Base-by-base conservation (phyloP, 2,113 vertebrate genomes). In the Lasiurus borealis region DNA sequence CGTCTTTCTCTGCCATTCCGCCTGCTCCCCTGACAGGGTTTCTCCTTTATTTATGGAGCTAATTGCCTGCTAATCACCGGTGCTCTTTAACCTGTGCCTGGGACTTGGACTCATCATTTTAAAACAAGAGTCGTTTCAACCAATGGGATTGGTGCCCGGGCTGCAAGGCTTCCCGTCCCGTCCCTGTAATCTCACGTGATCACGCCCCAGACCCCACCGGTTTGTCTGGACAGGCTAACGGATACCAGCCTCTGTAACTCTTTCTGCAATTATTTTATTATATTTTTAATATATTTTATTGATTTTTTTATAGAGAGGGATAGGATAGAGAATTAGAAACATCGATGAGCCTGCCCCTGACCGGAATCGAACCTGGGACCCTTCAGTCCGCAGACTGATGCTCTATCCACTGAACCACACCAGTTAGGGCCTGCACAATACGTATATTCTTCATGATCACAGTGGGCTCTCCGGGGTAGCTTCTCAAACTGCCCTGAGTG, bases 51-150 rank as follows among this genome's bases (percentile, higher is more conserved):
- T 94, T 80, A 82, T 36, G 44, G 0, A 93, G 11, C 8, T 93
- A 19, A 57, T 91, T 91, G 82, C 75, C 36, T 59, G 2, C n/a
- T 85, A 85, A 46, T 94, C 78, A 68, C 71, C 68, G 29, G 93
- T 83, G 88, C 77, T 27, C 50, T 83, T 81, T 89, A 86, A 9
- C 46, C 64, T 87, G 13, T 84, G 0, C 48, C 72, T 95, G 93
- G 57, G 3, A 27, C 85, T 97, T 96, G 93, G 93, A 2, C 84
- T 97, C 75, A 93, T 85, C 14, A 8, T 96, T 93, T 98, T 96
- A 73, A 85, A 93, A 2, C 29, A 84, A 96, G 1, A 85, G 23
- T 82, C 80, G 68, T 77, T 16, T 68, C 48, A 95, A 29, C 2
- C 40, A 44, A 25, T 66, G 66, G 31, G 72, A 4, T 81, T 89